phyloP scores from a whole-genome alignment of 23 tunicate genomes.

The Aplidium turbinatum region DNA sequence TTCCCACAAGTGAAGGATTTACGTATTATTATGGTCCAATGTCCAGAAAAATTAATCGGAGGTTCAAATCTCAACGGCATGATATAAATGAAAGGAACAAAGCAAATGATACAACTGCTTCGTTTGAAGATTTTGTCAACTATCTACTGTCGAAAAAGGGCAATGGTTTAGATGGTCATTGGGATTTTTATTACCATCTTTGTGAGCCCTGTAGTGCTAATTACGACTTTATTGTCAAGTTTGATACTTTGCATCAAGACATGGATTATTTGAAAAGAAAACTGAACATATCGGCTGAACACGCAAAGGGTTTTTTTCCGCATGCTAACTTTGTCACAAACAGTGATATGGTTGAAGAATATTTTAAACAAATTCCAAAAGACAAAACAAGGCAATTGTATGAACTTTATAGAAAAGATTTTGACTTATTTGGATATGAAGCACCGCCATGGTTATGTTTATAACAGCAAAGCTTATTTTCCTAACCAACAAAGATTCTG shows the following conservation, averaged over 20 bases:
- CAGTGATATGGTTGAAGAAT: not conserved
- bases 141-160: not conserved
- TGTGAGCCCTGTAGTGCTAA: conserved; percentile 1
- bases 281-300: conserved; percentile 1
- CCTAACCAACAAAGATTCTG: no score
- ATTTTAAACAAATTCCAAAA: conserved; percentile 9
- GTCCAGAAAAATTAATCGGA: conserved; percentile 11
- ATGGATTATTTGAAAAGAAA: conserved; percentile 11
- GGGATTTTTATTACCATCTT: not conserved
- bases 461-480: no score
- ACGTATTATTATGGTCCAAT: not conserved
- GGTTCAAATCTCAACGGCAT: not conserved
- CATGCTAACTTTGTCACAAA: not conserved
- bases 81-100: not conserved
- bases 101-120: conserved; percentile 1
- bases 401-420: conserved; percentile 12
- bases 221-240: conserved; percentile 26
- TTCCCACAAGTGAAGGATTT: not conserved
- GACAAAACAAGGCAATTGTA: not conserved
- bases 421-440: no score
- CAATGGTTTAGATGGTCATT: conserved; percentile 1
- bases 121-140: conserved; percentile 37
- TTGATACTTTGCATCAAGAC: conserved; percentile 17
- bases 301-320: conserved; percentile 23
- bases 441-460: no score